A percentile compares a stretch with the other conserved stretches of the same genome.
These are phyloP conservation scores for Zaprionus lineosus DNA, from an alignment of 2,888 invertebrate genomes.

Conservation along the genomic window DNA sequence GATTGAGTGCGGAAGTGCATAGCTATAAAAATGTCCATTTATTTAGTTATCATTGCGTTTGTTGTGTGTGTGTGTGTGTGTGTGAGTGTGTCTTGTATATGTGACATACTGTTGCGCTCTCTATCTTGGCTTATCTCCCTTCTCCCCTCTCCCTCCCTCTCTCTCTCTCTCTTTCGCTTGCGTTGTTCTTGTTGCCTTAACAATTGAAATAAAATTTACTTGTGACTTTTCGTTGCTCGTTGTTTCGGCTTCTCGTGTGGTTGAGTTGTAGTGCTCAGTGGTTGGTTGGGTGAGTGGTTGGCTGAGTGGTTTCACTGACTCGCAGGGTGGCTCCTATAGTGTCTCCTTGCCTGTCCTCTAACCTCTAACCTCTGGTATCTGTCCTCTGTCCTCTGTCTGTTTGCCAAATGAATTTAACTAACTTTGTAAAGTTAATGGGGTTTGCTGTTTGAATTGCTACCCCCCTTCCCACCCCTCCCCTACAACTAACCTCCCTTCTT, in stretches of 20 bases:
- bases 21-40: slow-evolving; percentile 78
- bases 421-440: slow-evolving; percentile 79
- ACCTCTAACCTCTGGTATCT: slow-evolving; percentile 44
- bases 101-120: slow-evolving; percentile 15
- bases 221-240: slow-evolving; percentile 73
- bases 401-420: slow-evolving; percentile 78
- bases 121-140: too few species aligned
- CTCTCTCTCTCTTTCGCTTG: background rate
- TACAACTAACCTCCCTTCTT: background rate
- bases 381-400: slow-evolving; percentile 51
- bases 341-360: slow-evolving; percentile 53
- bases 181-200: slow-evolving; percentile 55
- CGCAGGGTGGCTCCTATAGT: slow-evolving; percentile 21
- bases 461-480: too few species aligned
- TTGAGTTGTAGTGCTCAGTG: slow-evolving; percentile 28
- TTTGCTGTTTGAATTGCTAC: slow-evolving; percentile 74
- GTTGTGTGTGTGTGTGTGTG: slow-evolving; percentile 51
- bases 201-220: slow-evolving; percentile 79
- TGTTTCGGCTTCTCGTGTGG: slow-evolving; percentile 39
- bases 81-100: slow-evolving; percentile 30
- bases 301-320: slow-evolving; percentile 12
- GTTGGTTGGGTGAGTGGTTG: slow-evolving; percentile 21
- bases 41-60: slow-evolving; percentile 76
- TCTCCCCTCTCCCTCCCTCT: background rate
- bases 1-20: slow-evolving; percentile 78